Conservation (phyloP, 2,888 invertebrate genomes). For the Unio delphinus region DNA sequence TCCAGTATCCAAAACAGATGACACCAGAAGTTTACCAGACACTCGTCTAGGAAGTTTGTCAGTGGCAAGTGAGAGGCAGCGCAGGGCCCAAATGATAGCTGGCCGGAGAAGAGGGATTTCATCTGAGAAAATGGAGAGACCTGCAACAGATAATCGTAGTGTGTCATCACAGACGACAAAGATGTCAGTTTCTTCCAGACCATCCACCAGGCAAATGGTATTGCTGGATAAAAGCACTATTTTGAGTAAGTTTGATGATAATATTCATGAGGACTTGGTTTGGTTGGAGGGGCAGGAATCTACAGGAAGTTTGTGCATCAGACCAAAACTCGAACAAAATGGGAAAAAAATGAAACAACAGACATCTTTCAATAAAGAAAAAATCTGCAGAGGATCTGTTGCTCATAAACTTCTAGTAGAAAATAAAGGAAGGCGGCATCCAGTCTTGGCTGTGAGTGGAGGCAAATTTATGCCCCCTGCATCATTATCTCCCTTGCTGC, state of each 20-base stretch:
- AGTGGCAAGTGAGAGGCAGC: conserved; percentile 1
- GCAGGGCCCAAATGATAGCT: conserved; percentile 8
- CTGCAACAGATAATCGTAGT: conserved; percentile 21
- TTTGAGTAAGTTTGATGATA: conserved; percentile 42
- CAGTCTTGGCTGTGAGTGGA: conserved; percentile 50
- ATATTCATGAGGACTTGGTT: conserved; percentile 49
- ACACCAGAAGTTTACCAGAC: conserved; percentile 11
- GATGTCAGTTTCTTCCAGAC: conserved; percentile 21
- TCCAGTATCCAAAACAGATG: conserved; percentile 20
- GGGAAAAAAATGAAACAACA: conserved; percentile 23
- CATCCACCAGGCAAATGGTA: conserved; percentile 39
- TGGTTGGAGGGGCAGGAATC: conserved; percentile 55
- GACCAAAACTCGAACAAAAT: conserved; percentile 24
- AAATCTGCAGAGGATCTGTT: conserved; percentile 58
- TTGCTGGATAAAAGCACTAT: conserved; percentile 56
- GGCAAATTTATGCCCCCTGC: conserved; percentile 52
- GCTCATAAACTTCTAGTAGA: conserved; percentile 44
- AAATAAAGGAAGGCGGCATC: conserved; percentile 30
- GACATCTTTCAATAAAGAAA: conserved; percentile 42
- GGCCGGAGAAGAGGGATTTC: conserved; percentile 9
- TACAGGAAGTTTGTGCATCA: conserved; percentile 57
- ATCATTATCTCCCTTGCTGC: conserved; percentile 53
- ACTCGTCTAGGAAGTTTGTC: conserved; percentile 15
- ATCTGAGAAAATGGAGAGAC: conserved; percentile 19
- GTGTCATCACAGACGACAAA: conserved; percentile 30